Conservation (phyloP, 2,888 invertebrate species). For the Megalurothrips usitatus region DNA sequence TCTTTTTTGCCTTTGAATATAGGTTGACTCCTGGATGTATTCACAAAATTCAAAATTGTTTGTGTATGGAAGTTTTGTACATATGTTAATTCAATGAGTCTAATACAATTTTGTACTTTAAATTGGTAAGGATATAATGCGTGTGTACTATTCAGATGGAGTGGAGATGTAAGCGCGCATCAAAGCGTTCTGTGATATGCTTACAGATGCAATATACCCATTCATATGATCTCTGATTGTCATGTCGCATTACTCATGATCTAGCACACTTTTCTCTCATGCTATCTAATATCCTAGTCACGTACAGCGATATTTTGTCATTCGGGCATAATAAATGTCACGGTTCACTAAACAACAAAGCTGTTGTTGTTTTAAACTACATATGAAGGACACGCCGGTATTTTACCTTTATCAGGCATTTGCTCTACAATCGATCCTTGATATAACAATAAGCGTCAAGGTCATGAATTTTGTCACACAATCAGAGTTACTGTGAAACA, state of each 20-base stretch:
- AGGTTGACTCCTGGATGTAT: not conserved
- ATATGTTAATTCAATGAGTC: not conserved
- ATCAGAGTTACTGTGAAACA: not conserved
- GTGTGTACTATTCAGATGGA: not conserved
- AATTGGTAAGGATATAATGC: not conserved
- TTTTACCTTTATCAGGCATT: not conserved
- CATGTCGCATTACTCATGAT: not conserved
- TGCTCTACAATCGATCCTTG: not conserved
- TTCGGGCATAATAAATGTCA: not conserved
- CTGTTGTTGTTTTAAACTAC: too few species aligned
- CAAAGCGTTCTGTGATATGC: slow-evolving; percentile 24
- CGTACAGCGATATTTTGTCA: not conserved
- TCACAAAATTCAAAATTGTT: not conserved
- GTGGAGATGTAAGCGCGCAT: slow-evolving; percentile 9
- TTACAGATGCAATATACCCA: not conserved
- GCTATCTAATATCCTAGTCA: not conserved
- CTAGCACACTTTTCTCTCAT: not conserved
- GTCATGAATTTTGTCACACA: not conserved
- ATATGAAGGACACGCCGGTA: not conserved
- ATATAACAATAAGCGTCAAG: not conserved
- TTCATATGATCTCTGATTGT: slow-evolving; percentile 19
- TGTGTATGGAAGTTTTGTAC: not conserved
- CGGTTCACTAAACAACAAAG: too few species aligned
- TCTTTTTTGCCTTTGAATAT: not conserved
- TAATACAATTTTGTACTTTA: not conserved